Evolutionary conservation across 2,888 invertebrate genomes (phyloP), one percentile per base, ranked within the genome.

Genomic region (Pherbina coryleti): DNA sequence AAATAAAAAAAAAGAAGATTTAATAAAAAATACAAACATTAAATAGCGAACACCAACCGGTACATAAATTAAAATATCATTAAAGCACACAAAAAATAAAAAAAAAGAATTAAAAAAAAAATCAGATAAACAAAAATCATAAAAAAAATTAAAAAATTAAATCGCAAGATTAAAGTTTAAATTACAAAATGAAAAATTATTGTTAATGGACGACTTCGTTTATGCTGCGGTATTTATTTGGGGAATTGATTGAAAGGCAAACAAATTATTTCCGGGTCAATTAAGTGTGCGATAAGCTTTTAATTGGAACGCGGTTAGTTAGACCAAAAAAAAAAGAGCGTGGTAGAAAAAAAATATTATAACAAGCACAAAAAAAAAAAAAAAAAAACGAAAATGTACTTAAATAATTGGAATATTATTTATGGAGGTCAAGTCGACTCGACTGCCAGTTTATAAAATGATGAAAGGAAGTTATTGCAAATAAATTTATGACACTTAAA

Each of bases 191-290:
- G 17, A 64, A 64, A 17, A 19, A 28, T 5, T 28, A 60, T 28
- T 28, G 28, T 28, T 60, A 28, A 14, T 60, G 14, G 28, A 60
- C 28, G 25, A 28, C 60, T 25, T 11, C 28, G 60, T 60, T 60
- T 28, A 22, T 0, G 5, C 1, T 22, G 28, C 31, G 64, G 19
- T 31, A 8, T 31, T 34, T 17, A 31, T 14, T 31, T 66, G n/a
- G 5, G 9, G 19, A 25, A 28, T 8, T 28, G 71, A 71, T 71
- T 71, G 55, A 7, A 69, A 53, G 51, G 37, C 55, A 25, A 57
- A 17, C 19, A 60, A 72, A 60, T 60, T 72, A 44, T 55, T 72
- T 72, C 72, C 72, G 72, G 60, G 72, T 72, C 72, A 72, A 60
- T 72, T 72, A 37, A 19, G 14, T 8, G 64, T n/a, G 9, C 60